Conservation (phyloP, 2,888 invertebrate genomes). For the Dusona sp. region DNA sequence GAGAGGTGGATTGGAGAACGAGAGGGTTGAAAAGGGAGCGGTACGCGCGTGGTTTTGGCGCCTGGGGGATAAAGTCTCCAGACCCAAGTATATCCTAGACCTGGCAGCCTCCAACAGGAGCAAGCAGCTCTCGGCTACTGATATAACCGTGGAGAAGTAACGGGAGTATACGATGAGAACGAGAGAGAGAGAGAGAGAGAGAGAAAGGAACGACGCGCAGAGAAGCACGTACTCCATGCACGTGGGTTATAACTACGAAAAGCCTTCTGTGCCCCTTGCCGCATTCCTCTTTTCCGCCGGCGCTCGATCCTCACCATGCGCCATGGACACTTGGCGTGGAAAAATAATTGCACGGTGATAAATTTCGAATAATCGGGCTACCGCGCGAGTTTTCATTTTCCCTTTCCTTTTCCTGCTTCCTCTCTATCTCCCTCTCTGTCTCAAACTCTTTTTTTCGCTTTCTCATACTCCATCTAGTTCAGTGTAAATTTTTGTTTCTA, state of each 20-base stretch:
- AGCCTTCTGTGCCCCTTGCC: slow-evolving; percentile 40
- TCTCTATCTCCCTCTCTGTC: background rate
- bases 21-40: slow-evolving; percentile 23
- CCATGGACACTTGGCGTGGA: slow-evolving; percentile 65
- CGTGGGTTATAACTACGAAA: slow-evolving; percentile 61
- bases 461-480: slow-evolving; percentile 8
- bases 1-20: background rate
- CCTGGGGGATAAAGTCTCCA: slow-evolving; percentile 64
- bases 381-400: slow-evolving; percentile 62
- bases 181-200: slow-evolving; percentile 3
- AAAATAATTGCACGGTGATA: slow-evolving; percentile 68
- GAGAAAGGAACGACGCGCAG: slow-evolving; percentile 32
- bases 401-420: slow-evolving; percentile 17
- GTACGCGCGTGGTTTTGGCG: slow-evolving; percentile 61
- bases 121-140: slow-evolving; percentile 56
- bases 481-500: slow-evolving; percentile 46
- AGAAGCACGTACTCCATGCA: slow-evolving; percentile 61
- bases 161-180: slow-evolving; percentile 32
- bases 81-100: slow-evolving; percentile 54
- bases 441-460: background rate
- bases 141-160: slow-evolving; percentile 63
- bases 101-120: slow-evolving; percentile 55
- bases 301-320: slow-evolving; percentile 51
- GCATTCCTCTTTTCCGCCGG: slow-evolving; percentile 44
- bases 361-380: slow-evolving; percentile 68